A percentile compares a stretch with the other conserved stretches of the same genome.
Conservation (phyloP, 2,113 vertebrate genomes). For the Aphelocoma coerulescens region DNA sequence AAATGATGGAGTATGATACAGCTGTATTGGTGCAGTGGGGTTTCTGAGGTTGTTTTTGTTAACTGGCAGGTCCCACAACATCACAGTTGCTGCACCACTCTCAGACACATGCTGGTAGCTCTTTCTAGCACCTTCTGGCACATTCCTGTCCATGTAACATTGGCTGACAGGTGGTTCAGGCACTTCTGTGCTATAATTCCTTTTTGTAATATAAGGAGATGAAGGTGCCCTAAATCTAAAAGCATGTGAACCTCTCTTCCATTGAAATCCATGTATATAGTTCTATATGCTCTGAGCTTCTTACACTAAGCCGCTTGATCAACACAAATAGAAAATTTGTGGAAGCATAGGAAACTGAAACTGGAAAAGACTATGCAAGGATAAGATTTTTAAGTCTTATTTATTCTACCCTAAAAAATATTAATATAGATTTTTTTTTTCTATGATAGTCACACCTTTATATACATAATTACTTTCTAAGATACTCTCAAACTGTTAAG, state of each 20-base stretch:
- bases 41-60: neutral
- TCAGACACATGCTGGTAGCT: neutral
- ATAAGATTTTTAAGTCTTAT: neutral
- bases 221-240: neutral
- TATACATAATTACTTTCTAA: neutral
- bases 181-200: neutral
- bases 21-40: neutral
- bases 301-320: neutral
- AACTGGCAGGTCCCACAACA: neutral
- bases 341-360: neutral
- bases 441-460: neutral
- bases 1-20: neutral
- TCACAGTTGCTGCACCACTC: neutral
- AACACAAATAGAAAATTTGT: neutral
- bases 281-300: neutral
- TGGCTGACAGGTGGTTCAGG: neutral
- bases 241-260: neutral
- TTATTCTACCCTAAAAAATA: neutral
- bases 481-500: neutral
- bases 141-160: neutral
- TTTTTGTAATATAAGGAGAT: neutral
- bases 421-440: neutral
- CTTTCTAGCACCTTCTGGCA: neutral
- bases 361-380: neutral
- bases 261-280: neutral